Conservation (phyloP, 1,140 invertebrate genomes). For the Drosophila subobscura region DNA sequence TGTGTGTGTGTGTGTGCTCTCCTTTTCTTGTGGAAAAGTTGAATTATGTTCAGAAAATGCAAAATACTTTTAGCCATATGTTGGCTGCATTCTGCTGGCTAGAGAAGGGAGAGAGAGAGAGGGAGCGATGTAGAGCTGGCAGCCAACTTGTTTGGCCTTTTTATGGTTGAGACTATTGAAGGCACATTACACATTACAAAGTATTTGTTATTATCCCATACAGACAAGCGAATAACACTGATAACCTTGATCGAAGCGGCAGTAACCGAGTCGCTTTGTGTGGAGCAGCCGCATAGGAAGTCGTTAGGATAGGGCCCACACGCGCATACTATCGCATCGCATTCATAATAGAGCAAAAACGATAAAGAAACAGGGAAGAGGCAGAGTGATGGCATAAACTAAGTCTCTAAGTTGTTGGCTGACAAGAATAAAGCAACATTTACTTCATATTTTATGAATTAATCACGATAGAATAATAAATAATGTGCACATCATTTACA, state of each 20-base stretch:
- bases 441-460: too few species aligned
- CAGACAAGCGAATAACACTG: conserved; percentile 34
- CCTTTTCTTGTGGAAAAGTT: conserved; percentile 50
- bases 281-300: conserved; percentile 21
- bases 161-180: conserved; percentile 54
- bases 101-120: not conserved
- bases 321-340: not conserved
- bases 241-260: conserved; percentile 62
- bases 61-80: conserved; percentile 47
- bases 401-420: not conserved
- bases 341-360: not conserved
- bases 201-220: conserved; percentile 42
- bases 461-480: too few species aligned
- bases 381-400: not conserved
- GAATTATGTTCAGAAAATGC: conserved; percentile 69
- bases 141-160: conserved; percentile 30
- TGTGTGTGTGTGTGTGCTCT: conserved; percentile 18
- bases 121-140: conserved; percentile 8
- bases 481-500: too few species aligned
- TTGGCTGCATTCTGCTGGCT: conserved; percentile 18
- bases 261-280: conserved; percentile 40
- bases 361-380: not conserved
- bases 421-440: conserved; percentile 11
- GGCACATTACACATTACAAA: conserved; percentile 63
- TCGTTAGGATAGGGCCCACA: conserved; percentile 19